These are phyloP conservation scores for Semotilus atromaculatus DNA, from an alignment of 2,797 vertebrate species.

Conservation along the genomic window DNA sequence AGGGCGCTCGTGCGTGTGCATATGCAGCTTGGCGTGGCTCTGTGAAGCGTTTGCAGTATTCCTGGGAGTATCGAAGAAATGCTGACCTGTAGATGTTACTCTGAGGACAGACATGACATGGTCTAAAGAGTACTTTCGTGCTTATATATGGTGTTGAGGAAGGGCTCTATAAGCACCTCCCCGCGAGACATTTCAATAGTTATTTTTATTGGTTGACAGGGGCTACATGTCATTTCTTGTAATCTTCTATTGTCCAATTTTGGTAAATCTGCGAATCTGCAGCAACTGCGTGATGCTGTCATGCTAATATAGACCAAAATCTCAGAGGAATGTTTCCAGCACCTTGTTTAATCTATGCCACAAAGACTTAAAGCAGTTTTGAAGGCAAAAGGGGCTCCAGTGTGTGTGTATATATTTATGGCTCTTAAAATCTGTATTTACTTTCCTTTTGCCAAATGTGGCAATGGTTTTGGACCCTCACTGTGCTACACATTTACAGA, in stretches of 20 bases:
- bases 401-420: background rate
- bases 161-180: background rate
- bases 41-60: slow-evolving; percentile 30
- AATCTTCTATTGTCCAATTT: background rate
- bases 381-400: background rate
- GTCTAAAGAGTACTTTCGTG: background rate
- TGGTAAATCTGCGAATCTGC: too few species aligned
- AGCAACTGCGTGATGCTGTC: background rate
- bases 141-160: slow-evolving; percentile 15
- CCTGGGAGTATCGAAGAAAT: background rate
- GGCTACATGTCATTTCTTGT: background rate
- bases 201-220: background rate
- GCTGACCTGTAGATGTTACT: slow-evolving; percentile 36
- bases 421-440: background rate
- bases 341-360: background rate
- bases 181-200: slow-evolving; percentile 1
- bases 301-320: background rate
- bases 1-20: background rate
- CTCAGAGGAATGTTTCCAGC: background rate
- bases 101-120: slow-evolving; percentile 21
- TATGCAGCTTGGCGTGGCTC: background rate
- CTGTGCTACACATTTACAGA: background rate
- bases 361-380: too few species aligned
- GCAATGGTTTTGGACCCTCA: background rate
- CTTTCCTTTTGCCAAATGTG: background rate